Conservation (phyloP, 2,888 invertebrate species). For the Alviniconcha strummeri region DNA sequence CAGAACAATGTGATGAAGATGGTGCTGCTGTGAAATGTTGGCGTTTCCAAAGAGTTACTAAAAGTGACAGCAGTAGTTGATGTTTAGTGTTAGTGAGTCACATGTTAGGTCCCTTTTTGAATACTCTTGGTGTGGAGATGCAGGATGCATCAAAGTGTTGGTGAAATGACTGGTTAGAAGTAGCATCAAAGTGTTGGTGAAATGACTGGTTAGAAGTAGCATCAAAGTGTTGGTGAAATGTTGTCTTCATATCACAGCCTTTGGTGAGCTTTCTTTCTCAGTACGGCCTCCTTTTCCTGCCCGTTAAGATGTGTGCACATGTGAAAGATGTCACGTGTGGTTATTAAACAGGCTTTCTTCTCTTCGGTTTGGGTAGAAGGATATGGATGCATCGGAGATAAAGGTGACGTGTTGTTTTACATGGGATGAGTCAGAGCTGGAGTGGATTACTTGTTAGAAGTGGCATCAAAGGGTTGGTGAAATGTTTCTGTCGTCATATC, state of each 20-base stretch:
- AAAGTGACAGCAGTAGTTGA: too few species aligned
- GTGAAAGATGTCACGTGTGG: too few species aligned
- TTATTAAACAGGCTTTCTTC: neutral
- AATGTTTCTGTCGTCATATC: constrained; percentile 87
- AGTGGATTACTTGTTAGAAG: constrained; percentile 16
- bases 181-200: constrained; percentile 79
- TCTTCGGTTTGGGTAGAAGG: neutral
- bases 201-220: constrained; percentile 71
- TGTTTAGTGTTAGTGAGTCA: too few species aligned
- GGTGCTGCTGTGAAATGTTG: too few species aligned
- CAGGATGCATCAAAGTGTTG: too few species aligned
- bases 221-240: constrained; percentile 93
- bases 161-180: constrained; percentile 17
- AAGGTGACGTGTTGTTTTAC: neutral
- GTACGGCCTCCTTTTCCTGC: too few species aligned
- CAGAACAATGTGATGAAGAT: too few species aligned
- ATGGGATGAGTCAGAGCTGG: neutral
- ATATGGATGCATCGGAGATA: too few species aligned
- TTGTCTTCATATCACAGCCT: constrained; percentile 93
- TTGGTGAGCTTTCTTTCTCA: constrained; percentile 78
- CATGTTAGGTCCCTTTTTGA: too few species aligned
- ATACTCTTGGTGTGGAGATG: too few species aligned
- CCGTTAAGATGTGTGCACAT: too few species aligned
- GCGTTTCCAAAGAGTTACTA: too few species aligned
- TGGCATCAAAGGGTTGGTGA: constrained; percentile 92